Base-by-base conservation (phyloP, 2,888 invertebrate genomes). In the Punctoribates punctum region DNA sequence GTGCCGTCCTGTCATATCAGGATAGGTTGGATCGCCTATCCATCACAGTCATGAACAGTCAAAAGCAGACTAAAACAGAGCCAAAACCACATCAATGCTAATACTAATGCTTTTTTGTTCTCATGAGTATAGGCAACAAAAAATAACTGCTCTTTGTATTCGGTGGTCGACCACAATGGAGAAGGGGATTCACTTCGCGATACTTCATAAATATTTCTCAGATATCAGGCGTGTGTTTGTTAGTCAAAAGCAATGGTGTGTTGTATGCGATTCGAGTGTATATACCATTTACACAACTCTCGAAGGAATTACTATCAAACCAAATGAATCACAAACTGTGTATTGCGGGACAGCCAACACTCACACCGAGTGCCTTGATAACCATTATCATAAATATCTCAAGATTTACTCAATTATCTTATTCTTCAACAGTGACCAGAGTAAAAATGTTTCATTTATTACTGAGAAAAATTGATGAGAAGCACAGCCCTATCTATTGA, bases 121-220 rank as follows among this genome's bases (percentile, higher is more conserved):
- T 70, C 70, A 15, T 13, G 38, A 42, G 70, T 70, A 70, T 70
- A 70, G 42, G 34, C 42, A 70, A 70, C 70, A 70, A 70, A 70
- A 70, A 70, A 70, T 70, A 70, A 70, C 38, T 70, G 70, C 70
- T 62, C 62, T 70, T 70, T 70, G 70, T 70, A 42, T 70, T 70
- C 34, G 70, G n/a, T 42, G 70, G 70, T 34, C 70, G 38, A 70
- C 42, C 42, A 70, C 70, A 70, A 70, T 42, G 42, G 42, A 70
- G 42, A 11, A 29, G 8, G 20, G 70, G 38, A 70, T 70, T 70
- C 42, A 70, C 70, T 23, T 65, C 8, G 70, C 38, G 20, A 70
- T 46, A 38, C 42, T 70, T 70, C 70, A 70, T 70, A 70, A 70
- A 70, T 70, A 70, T 70, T 70, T 70, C 70, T 70, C 70, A 70